Evolutionary conservation across 2,888 invertebrate genomes (phyloP), one percentile per base, ranked within the genome.

Genomic region (Gastracanthus pulcherrimus): DNA sequence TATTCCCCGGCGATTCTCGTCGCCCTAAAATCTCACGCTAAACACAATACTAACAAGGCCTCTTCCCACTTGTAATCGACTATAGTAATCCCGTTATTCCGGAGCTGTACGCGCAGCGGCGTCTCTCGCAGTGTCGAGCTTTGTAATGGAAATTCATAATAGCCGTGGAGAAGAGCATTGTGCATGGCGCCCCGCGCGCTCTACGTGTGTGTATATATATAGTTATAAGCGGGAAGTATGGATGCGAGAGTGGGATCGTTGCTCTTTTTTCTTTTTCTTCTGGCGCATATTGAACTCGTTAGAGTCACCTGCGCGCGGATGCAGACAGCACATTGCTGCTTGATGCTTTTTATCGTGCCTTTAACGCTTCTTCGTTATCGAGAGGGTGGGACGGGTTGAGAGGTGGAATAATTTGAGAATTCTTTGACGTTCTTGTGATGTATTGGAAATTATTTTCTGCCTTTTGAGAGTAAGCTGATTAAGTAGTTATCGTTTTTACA

Each of bases 91-190:
- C 84, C 70, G 80, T 62, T 64, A 67, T 74, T 38, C 58, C 58
- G 26, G 51, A 16, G 31, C 51, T 58, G n/a, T n/a, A n/a, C 11
- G 62, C 62, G 34, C 29, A n/a, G n/a, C n/a, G n/a, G n/a, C n/a
- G n/a, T n/a, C n/a, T 67, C 74, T 66, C 36, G 26, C 60, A 3
- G 60, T 75, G 80, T 69, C 75, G 16, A 69, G 81, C 82, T 82
- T 85, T 83, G 86, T 82, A 84, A 85, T 84, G 69, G 64, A 71
- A 71, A 82, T 84, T 78, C 79, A 38, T 64, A 69, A 34, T 67
- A 9, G 51, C n/a, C 29, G 11, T 4, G 58, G 26, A 29, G 11
- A 16, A 11, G 29, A 51, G 76, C 60, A 34, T 81, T 69, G 72
- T n/a, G 29, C 26, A n/a, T n/a, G 31, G 11, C 62, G 66, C 16